phyloP scores from a whole-genome alignment of 2,797 vertebrate genomes.

The Argentina silus region DNA sequence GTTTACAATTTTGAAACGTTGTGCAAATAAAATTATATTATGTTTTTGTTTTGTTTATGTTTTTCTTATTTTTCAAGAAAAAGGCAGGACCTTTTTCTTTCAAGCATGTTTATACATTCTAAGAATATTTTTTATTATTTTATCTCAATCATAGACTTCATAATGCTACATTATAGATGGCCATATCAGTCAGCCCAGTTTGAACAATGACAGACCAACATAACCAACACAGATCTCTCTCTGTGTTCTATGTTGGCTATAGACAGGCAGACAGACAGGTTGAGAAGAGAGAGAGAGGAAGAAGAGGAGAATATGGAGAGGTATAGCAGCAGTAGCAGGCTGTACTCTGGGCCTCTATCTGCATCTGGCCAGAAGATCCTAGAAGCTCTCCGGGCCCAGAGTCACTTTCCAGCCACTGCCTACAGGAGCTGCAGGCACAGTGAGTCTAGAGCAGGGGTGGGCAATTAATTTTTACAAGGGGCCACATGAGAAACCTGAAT shows the following conservation, averaged over 20 bases:
- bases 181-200: not conserved
- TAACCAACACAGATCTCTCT: conserved; percentile 9
- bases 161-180: not conserved
- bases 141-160: not conserved
- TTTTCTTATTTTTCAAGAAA: not conserved
- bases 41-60: no score
- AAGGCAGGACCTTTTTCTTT: not conserved
- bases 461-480: no score
- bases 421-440: conserved; percentile 64
- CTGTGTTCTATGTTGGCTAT: conserved; percentile 37
- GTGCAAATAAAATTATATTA: no score
- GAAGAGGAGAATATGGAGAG: conserved; percentile 74
- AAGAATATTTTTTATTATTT: not conserved
- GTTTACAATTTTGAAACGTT: no score
- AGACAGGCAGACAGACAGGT: conserved; percentile 11
- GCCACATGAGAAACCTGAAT: no score
- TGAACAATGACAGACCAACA: not conserved
- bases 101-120: not conserved
- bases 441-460: no score
- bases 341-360: conserved; percentile 80
- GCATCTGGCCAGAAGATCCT: conserved; percentile 82
- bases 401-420: conserved; percentile 56
- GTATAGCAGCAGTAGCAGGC: conserved; percentile 38
- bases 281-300: conserved; percentile 25
- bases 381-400: conserved; percentile 77